Base-by-base conservation (phyloP, 1,140 invertebrate species). In the Euura saliciscinereae region DNA sequence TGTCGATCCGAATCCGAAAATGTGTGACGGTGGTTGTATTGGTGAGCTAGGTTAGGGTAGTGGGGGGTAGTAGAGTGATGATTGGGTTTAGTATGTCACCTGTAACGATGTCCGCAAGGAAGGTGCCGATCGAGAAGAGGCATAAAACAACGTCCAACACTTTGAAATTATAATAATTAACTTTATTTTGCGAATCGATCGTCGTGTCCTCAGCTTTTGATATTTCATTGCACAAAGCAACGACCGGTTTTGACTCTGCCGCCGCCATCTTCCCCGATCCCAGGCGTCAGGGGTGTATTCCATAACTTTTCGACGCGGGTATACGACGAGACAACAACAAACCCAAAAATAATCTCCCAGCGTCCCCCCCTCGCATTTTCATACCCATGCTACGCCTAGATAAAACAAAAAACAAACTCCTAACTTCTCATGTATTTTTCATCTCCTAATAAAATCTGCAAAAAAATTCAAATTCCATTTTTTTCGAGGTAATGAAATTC, bases 91-190 rank as follows among this genome's bases (percentile, higher is more conserved):
- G 10, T 77, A 79, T 74, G 71, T 82, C 79, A 87, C 86, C 86
- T 85, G 85, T 86, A 78, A 82, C 75, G 70, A 84, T 72, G 75
- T 84, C 84, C 66, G 78, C 76, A 67, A 83, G 70, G 75, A 83
- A 83, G 75, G 86, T 80, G 77, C 77, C 78, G 69, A 85, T 76
- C 65, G 81, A 85, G 66, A 82, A 79, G 51, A 79, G 72, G 43
- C 85, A 85, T 72, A 84, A 84, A 69, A 85, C 69, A 66, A 84
- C 51, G 70, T 86, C 84, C 45, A 79, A 77, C 71, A 73, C 73
- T 71, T 74, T 73, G 71, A 82, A 84, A 71, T 66, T 78, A 64
- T 81, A 81, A 70, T 73, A 72, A 72, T 82, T 79, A 66, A 72
- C 67, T 67, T 80, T 79, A 42, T 76, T 79, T 59, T 74, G 70